Base-by-base conservation (phyloP, 2,888 invertebrate species). In the Pammene aurita region DNA sequence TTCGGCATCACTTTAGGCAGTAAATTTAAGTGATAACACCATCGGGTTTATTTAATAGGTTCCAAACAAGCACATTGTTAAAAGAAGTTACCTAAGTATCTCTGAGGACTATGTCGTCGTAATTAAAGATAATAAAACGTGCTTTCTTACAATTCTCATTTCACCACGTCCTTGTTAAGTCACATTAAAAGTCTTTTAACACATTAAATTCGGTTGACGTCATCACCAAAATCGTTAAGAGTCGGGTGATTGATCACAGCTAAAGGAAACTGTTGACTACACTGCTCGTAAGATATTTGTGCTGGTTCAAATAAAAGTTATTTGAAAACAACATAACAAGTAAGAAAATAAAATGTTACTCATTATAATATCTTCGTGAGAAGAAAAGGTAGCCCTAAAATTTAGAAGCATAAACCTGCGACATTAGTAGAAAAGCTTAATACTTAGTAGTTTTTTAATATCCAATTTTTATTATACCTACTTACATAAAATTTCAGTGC, bases 221-320 rank as follows among this genome's bases (percentile, higher is more conserved):
- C 68, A 73, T 67, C 72, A 69, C 73, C 73, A 74, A 74, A 77
- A 77, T 72, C 71, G 75, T 65, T 67, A 69, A 69, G 77, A 76
- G 41, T 71, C 71, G 72, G 66, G 72, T 77, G 74, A 85, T 85
- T 82, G 79, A 85, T 84, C 84, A 83, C 63, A 44, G n/a, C 4
- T 62, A 67, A 56, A 48, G 50, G 18, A 2, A 34, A 34, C 10
- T 42, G 42, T 18, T 18, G 56, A 67, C 55, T 38, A 42, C 48
- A 56, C 41, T 18, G 7, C 48, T 14, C 34, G 41, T 34, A 7
- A 34, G 61, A 48, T 11, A 13, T 10, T n/a, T 11, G 38, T n/a
- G n/a, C 44, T 46, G 34, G 44, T 10, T 34, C 26, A 26, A 26
- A 26, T 1, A 26, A 26, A 2, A 26, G 2, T 26, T 26, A 26